A percentile compares a stretch with the other conserved stretches of the same genome.
Evolutionary conservation across 1,140 invertebrate species (phyloP).

Genomic region (Drosophila ficusphila): DNA sequence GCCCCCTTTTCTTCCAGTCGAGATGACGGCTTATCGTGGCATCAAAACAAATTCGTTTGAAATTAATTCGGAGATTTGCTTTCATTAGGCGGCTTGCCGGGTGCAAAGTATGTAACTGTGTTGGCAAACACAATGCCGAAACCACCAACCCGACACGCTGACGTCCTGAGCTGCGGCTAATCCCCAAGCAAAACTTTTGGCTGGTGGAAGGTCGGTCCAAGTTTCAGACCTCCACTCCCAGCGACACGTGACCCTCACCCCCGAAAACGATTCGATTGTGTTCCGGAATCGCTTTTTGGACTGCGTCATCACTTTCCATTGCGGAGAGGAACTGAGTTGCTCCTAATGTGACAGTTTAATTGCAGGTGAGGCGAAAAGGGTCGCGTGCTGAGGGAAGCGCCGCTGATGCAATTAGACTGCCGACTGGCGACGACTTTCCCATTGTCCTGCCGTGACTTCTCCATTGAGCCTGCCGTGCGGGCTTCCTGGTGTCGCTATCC

Average conservation of each 20-base stretch:
- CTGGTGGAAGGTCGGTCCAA: constrained; percentile 54
- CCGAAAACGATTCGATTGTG: constrained; percentile 30
- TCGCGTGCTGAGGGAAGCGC: constrained; percentile 65
- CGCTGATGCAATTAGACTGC: constrained; percentile 75
- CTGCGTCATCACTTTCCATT: constrained; percentile 71
- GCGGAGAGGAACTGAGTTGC: constrained; percentile 18
- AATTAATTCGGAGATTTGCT: constrained; percentile 84
- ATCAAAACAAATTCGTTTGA: constrained; percentile 84
- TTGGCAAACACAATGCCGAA: constrained; percentile 69
- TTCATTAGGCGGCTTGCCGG: constrained; percentile 76
- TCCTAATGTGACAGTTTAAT: constrained; percentile 82
- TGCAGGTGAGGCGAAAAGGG: constrained; percentile 74
- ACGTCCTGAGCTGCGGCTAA: constrained; percentile 63
- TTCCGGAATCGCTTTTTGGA: constrained; percentile 70
- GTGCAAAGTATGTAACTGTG: constrained; percentile 67
- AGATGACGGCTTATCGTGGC: constrained; percentile 74
- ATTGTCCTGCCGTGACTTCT: constrained; percentile 75
- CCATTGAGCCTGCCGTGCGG: constrained; percentile 15
- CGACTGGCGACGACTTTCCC: constrained; percentile 72
- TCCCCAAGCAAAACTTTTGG: constrained; percentile 76
- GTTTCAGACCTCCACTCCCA: constrained; percentile 25
- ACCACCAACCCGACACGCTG: constrained; percentile 53
- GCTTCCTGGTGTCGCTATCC: background rate
- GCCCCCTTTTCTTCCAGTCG: constrained; percentile 23
- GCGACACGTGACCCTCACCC: constrained; percentile 51